Evolutionary conservation across 92 coral and sea anemone genomes (phyloP).

Genomic region (Palythoa heliodiscus): DNA sequence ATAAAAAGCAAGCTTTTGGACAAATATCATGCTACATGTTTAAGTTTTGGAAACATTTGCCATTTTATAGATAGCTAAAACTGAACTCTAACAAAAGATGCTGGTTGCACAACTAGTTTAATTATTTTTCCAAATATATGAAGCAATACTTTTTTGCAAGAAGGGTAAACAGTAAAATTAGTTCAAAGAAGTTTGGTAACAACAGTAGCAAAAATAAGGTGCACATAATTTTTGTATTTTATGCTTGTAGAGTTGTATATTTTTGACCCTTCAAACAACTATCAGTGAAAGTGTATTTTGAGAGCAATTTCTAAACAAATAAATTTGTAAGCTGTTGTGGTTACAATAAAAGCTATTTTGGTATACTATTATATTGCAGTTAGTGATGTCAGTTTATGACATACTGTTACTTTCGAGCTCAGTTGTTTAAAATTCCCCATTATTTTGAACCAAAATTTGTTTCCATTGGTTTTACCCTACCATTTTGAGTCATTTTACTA

Average conservation of each 20-base stretch:
- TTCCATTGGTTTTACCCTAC: no score
- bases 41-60: no score
- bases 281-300: background rate
- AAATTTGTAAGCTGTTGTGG: background rate
- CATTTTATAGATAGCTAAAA: no score
- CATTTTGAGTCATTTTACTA: no score
- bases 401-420: no score
- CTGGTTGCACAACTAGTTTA: background rate
- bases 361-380: no score
- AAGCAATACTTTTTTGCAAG: background rate
- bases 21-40: no score
- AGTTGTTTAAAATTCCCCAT: no score
- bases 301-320: background rate
- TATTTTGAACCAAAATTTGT: no score
- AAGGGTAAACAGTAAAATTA: background rate
- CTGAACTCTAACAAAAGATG: background rate
- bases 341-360: background rate
- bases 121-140: background rate
- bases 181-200: background rate
- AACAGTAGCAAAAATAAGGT: background rate
- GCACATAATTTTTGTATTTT: slow-evolving; percentile 1
- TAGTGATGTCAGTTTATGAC: no score
- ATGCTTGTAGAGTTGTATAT: background rate
- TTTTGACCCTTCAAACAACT: background rate
- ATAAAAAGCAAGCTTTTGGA: no score